These are phyloP conservation scores for Nipponia nippon DNA, from an alignment of 2,113 vertebrate genomes.

Conservation along the genomic window DNA sequence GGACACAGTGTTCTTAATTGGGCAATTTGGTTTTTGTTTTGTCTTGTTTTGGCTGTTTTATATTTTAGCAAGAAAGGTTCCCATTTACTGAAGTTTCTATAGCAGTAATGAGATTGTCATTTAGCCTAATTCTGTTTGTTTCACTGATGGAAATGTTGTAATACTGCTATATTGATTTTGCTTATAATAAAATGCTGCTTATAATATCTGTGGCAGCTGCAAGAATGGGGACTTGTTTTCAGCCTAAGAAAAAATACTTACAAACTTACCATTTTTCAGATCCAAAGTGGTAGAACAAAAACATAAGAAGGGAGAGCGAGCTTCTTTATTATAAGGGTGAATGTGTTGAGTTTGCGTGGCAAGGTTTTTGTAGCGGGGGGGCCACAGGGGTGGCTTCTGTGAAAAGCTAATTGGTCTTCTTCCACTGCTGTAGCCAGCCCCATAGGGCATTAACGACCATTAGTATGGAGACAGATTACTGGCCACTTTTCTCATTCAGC, in stretches of 20 bases:
- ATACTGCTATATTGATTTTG: slow-evolving; percentile 59
- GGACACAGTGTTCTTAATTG: slow-evolving; percentile 38
- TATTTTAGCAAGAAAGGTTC: slow-evolving; percentile 21
- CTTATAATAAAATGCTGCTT: not conserved
- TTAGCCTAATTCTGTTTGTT: slow-evolving; percentile 57
- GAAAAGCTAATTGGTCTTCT: not conserved
- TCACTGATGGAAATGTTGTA: slow-evolving; percentile 48
- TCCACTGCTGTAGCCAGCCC: too few relatives aligned
- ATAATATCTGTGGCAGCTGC: not conserved
- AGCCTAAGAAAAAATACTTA: not conserved
- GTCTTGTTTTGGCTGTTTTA: slow-evolving; percentile 8
- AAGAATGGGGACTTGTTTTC: not conserved
- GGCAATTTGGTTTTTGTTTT: not conserved
- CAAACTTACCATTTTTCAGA: not conserved
- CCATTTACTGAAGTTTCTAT: slow-evolving; percentile 49
- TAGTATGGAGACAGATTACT: too few relatives aligned
- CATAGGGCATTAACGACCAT: too few relatives aligned
- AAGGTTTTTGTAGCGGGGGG: not conserved
- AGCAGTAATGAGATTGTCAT: slow-evolving; percentile 64
- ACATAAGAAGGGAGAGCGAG: not conserved
- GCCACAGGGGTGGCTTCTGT: not conserved
- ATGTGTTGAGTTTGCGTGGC: not conserved
- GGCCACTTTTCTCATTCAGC: too few relatives aligned
- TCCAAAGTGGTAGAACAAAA: not conserved
- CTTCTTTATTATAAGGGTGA: not conserved